These are phyloP conservation scores for Tribolium castaneum DNA, from an alignment of 1,140 invertebrate species.

Conservation along the genomic window DNA sequence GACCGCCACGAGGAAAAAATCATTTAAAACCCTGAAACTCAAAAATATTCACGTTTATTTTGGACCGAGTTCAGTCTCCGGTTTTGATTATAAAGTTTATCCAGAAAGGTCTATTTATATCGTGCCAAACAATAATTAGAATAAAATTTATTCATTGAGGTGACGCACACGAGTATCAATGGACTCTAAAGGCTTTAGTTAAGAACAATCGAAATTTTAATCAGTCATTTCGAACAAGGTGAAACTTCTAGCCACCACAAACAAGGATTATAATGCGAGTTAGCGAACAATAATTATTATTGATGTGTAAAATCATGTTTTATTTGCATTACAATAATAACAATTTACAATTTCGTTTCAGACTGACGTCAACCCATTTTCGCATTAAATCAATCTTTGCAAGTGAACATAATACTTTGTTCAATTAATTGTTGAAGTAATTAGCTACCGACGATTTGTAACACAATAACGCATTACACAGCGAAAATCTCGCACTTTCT, in stretches of 20 bases:
- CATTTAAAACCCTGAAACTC: background rate
- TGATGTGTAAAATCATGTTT: background rate
- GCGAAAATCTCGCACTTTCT: background rate
- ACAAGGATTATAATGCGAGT: slow-evolving; percentile 3
- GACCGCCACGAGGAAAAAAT: background rate
- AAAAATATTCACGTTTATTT: background rate
- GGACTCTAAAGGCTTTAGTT: background rate
- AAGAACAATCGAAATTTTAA: slow-evolving; percentile 22
- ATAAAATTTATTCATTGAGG: slow-evolving; percentile 6
- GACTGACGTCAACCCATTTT: slow-evolving; percentile 6
- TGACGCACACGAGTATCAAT: slow-evolving; percentile 9
- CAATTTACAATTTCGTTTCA: background rate
- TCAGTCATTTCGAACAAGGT: slow-evolving; percentile 11
- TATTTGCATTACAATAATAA: slow-evolving; percentile 17
- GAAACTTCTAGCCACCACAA: slow-evolving; percentile 13
- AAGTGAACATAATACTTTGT: background rate
- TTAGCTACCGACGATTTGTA: background rate
- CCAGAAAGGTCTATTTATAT: background rate
- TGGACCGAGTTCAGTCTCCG: background rate
- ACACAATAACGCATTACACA: background rate
- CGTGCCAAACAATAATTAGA: slow-evolving; percentile 12
- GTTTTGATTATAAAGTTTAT: slow-evolving; percentile 5
- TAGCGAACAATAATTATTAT: slow-evolving; percentile 14
- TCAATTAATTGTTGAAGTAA: slow-evolving; percentile 2
- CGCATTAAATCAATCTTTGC: background rate